Evolutionary conservation across 2,888 invertebrate species (phyloP).

Genomic region (Agrochola macilenta): DNA sequence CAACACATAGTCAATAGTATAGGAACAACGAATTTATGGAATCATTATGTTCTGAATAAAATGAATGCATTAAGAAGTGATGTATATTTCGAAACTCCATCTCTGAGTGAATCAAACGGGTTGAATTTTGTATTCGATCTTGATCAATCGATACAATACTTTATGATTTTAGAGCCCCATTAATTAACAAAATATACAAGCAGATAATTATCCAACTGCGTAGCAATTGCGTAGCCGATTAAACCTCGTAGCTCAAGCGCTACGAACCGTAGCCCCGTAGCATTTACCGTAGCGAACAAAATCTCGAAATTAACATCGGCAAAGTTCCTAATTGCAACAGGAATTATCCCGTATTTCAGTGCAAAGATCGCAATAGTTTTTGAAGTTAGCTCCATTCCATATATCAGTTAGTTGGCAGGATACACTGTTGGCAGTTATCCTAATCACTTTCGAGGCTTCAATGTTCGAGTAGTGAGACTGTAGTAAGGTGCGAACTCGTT

Average conservation of each 20-base stretch:
- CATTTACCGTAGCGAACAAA: constrained; percentile 56
- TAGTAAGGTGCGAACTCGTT: constrained; percentile 49
- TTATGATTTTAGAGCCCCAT: not conserved
- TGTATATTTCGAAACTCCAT: not conserved
- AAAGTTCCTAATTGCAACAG: constrained; percentile 60
- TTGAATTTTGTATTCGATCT: not conserved
- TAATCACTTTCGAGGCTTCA: constrained; percentile 61
- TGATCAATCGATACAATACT: not conserved
- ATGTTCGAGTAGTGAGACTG: constrained; percentile 26
- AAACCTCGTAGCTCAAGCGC: constrained; percentile 32
- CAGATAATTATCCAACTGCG: constrained; percentile 1
- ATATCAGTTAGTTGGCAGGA: constrained; percentile 64
- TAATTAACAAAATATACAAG: not conserved
- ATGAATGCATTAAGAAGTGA: not conserved
- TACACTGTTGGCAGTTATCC: constrained; percentile 63
- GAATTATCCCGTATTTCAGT: constrained; percentile 60
- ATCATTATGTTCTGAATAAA: too few relatives aligned
- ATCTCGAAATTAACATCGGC: constrained; percentile 47
- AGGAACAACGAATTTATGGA: not conserved
- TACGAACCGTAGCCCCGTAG: constrained; percentile 50
- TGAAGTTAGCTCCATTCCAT: constrained; percentile 60
- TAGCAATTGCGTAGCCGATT: constrained; percentile 17
- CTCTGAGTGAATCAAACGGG: not conserved
- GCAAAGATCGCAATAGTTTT: constrained; percentile 57
- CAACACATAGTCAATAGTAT: not conserved